Percentiles rank a stretch among this genome's conserved stretches.
Evolutionary conservation across 2,888 invertebrate species (phyloP).

Genomic region (Diarsia mendica): DNA sequence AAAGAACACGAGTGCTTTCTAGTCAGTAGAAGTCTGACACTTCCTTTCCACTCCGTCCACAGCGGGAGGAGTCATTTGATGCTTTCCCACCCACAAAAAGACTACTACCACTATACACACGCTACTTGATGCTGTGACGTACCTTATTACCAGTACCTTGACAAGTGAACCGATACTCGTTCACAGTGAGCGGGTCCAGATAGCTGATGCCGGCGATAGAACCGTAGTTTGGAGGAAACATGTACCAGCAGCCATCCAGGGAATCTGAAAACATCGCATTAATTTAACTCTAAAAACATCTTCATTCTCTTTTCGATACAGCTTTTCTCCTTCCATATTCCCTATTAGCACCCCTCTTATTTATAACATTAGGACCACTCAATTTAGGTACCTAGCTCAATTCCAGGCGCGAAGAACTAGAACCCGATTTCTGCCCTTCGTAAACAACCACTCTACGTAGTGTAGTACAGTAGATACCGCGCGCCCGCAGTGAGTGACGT

Average conservation of each 20-base stretch:
- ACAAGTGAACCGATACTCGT: slow-evolving; percentile 86
- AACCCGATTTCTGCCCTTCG: neutral
- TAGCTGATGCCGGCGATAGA: slow-evolving; percentile 88
- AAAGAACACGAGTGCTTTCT: too few relatives aligned
- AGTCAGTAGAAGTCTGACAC: too few relatives aligned
- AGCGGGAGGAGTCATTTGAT: too few relatives aligned
- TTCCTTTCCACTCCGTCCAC: too few relatives aligned
- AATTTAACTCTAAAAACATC: neutral
- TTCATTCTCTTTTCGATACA: neutral
- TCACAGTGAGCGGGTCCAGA: slow-evolving; percentile 82
- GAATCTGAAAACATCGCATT: slow-evolving; percentile 72
- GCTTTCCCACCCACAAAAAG: too few relatives aligned
- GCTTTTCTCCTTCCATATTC: neutral
- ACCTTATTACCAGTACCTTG: slow-evolving; percentile 83
- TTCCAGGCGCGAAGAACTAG: neutral
- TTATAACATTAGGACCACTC: neutral
- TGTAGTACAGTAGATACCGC: too few relatives aligned
- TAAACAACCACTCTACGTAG: neutral
- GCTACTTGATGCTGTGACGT: neutral
- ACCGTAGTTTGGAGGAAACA: slow-evolving; percentile 88
- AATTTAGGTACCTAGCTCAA: neutral
- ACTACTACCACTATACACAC: too few relatives aligned
- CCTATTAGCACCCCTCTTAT: neutral
- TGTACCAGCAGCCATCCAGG: slow-evolving; percentile 86
- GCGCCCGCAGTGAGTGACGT: too few relatives aligned